These are phyloP conservation scores for Toxotes chatareus DNA, from an alignment of 2,113 vertebrate genomes.

Conservation along the genomic window DNA sequence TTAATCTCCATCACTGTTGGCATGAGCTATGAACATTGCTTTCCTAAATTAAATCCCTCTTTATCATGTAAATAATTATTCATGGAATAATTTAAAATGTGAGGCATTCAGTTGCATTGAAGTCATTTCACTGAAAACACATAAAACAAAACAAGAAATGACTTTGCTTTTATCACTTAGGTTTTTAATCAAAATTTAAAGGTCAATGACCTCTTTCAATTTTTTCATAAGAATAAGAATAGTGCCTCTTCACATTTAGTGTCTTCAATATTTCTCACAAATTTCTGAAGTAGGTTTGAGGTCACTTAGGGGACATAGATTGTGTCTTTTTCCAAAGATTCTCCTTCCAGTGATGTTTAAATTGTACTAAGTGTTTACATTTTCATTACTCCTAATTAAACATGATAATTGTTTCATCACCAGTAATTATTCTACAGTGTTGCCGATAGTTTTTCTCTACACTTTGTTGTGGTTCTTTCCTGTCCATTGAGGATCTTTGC, in stretches of 20 bases:
- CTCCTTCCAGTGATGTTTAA: too few relatives aligned
- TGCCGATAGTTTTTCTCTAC: neutral
- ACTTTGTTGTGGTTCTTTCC: neutral
- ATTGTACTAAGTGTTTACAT: neutral
- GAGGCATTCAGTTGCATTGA: constrained; percentile 39
- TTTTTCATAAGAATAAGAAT: neutral
- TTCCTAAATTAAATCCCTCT: constrained; percentile 45
- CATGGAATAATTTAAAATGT: constrained; percentile 38
- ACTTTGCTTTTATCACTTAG: neutral
- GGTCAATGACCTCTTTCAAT: neutral
- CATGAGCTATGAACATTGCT: constrained; percentile 48
- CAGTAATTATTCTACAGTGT: neutral
- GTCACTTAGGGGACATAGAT: neutral
- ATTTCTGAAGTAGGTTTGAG: neutral
- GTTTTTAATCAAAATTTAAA: neutral
- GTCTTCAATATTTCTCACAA: neutral
- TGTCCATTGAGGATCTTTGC: neutral
- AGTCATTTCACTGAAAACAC: neutral
- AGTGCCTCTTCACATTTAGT: neutral
- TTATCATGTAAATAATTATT: constrained; percentile 52
- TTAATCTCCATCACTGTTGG: constrained; percentile 21
- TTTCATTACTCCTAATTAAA: neutral
- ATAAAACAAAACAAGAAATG: neutral
- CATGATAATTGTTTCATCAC: neutral
- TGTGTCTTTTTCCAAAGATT: neutral